These are phyloP conservation scores for Sarcophilus harrisii DNA, from an alignment of 2,797 vertebrate species.

Conservation along the genomic window DNA sequence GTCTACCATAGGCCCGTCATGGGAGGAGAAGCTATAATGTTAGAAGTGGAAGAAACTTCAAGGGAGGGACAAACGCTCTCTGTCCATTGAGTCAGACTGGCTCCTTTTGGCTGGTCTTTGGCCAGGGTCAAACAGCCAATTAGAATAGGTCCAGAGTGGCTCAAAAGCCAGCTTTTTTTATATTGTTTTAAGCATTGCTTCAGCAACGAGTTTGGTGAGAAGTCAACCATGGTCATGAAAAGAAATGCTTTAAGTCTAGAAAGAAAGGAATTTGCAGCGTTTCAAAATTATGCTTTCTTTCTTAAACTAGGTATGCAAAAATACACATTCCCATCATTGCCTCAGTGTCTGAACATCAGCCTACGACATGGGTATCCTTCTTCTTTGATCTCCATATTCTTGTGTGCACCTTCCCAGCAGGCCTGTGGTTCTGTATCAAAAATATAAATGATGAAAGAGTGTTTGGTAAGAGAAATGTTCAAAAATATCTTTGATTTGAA, in stretches of 20 bases:
- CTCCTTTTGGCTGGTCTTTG: no score
- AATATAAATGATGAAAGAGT: slow-evolving; percentile 97
- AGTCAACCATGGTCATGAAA: background rate
- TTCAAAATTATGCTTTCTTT: slow-evolving; percentile 85
- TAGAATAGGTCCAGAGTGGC: background rate
- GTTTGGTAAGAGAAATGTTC: slow-evolving; percentile 90
- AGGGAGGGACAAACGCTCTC: background rate
- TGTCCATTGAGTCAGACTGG: no score
- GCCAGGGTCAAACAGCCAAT: background rate
- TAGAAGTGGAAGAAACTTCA: background rate
- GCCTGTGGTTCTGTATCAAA: slow-evolving; percentile 99
- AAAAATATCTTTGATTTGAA: slow-evolving; percentile 65
- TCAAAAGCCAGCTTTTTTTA: background rate
- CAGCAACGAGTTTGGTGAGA: background rate
- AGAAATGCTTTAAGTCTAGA: slow-evolving; percentile 46
- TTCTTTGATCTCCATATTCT: slow-evolving; percentile 99
- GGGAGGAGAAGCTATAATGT: background rate
- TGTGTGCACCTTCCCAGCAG: slow-evolving; percentile 98
- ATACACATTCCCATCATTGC: slow-evolving; percentile 99
- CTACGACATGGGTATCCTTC: slow-evolving; percentile 99
- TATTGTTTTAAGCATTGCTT: background rate
- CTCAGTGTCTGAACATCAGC: slow-evolving; percentile 98
- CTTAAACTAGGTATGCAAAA: slow-evolving; percentile 95
- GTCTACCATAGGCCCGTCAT: background rate
- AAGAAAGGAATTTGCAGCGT: slow-evolving; percentile 62